Evolutionary conservation across 2,797 vertebrate genomes (phyloP).

Genomic region (Anguilla megastoma): DNA sequence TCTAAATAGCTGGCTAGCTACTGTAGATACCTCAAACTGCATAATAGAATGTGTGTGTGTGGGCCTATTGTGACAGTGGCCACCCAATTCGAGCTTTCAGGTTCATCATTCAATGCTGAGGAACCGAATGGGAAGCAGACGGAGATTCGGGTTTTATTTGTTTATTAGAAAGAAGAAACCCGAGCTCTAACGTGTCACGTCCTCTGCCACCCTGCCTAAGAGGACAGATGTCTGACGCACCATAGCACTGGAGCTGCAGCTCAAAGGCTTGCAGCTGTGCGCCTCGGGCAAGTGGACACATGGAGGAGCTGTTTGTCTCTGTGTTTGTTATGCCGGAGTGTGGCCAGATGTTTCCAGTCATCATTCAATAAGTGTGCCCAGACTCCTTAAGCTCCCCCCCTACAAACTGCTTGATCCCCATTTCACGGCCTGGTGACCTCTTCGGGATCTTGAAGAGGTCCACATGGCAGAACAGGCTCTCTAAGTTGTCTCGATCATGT

Average conservation of each 20-base stretch:
- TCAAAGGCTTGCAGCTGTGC: conserved; percentile 47
- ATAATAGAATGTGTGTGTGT: conserved; percentile 19
- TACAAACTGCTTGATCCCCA: conserved; percentile 65
- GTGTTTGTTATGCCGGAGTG: conserved; percentile 58
- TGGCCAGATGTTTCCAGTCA: conserved; percentile 76
- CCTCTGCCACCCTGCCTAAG: conserved; percentile 62
- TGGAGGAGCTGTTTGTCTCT: conserved; percentile 16
- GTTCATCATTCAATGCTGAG: conserved; percentile 58
- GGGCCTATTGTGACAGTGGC: conserved; percentile 49
- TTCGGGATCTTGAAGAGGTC: conserved; percentile 52
- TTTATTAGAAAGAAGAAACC: conserved; percentile 37
- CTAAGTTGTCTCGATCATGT: conserved; percentile 51
- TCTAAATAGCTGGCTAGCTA: neutral
- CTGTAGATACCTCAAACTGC: neutral
- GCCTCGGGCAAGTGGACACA: neutral
- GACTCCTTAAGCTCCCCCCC: conserved; percentile 67
- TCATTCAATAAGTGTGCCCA: conserved; percentile 72
- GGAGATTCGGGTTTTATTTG: conserved; percentile 26
- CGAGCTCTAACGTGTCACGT: conserved; percentile 62
- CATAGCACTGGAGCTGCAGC: conserved; percentile 48
- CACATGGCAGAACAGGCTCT: conserved; percentile 42
- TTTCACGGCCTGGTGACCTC: conserved; percentile 61
- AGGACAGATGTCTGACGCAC: conserved; percentile 57
- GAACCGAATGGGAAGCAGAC: conserved; percentile 50
- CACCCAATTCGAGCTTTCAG: conserved; percentile 53